Percentiles rank a stretch among this genome's conserved stretches.
These are phyloP conservation scores for Thunnus albacares DNA, from an alignment of 2,797 vertebrate genomes.

Conservation along the genomic window DNA sequence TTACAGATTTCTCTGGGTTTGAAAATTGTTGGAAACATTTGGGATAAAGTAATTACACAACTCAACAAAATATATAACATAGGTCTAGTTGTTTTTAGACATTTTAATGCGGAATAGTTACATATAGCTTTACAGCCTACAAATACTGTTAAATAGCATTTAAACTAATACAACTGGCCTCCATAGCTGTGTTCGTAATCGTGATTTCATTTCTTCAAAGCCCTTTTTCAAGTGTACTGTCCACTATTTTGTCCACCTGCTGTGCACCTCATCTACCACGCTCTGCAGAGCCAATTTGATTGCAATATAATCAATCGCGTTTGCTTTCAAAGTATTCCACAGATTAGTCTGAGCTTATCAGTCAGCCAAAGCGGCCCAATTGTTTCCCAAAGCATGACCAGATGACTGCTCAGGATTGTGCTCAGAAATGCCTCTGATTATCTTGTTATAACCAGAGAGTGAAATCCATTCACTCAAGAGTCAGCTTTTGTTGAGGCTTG, in stretches of 20 bases:
- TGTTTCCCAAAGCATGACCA: constrained; percentile 55
- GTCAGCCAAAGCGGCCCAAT: constrained; percentile 21
- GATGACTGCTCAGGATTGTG: constrained; percentile 47
- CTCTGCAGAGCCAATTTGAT: constrained; percentile 23
- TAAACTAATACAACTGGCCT: not conserved
- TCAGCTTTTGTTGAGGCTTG: constrained; percentile 56
- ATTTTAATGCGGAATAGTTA: no score
- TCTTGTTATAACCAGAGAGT: constrained; percentile 60
- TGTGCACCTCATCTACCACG: constrained; percentile 12
- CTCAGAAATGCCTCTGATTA: constrained; percentile 59
- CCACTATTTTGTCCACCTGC: constrained; percentile 11
- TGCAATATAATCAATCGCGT: constrained; percentile 45
- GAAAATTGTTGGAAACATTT: no score
- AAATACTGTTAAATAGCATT: constrained; percentile 3
- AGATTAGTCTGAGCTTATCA: constrained; percentile 54
- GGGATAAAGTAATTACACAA: no score
- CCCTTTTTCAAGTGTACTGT: constrained; percentile 13
- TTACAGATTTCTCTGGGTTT: no score
- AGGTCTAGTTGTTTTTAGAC: no score
- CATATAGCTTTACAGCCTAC: constrained; percentile 9
- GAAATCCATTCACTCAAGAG: constrained; percentile 54
- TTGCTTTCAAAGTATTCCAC: constrained; percentile 51
- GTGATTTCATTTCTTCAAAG: constrained; percentile 20
- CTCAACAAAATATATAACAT: no score
- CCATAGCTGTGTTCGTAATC: constrained; percentile 20